phyloP scores from a whole-genome alignment of 2,797 vertebrate genomes.

The Eutrigla gurnardus region DNA sequence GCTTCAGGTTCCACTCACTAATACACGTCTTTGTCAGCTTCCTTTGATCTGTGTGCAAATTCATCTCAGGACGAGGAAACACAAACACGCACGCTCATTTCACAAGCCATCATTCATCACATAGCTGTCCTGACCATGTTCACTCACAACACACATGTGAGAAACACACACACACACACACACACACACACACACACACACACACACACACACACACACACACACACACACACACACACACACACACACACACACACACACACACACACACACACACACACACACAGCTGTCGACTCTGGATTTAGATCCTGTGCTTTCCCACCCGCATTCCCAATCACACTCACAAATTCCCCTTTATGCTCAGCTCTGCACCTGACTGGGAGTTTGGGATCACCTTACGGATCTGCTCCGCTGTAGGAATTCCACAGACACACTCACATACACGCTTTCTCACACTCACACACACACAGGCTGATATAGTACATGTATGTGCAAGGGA shows the following conservation, averaged over 20 bases:
- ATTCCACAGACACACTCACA: conserved; percentile 66
- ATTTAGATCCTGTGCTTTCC: conserved; percentile 80
- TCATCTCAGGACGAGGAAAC: conserved; percentile 68
- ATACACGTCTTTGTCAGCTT: conserved; percentile 54
- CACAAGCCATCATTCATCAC: conserved; percentile 54
- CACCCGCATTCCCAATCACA: conserved; percentile 71
- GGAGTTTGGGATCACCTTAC: conserved; percentile 81
- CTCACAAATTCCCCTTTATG: conserved; percentile 81
- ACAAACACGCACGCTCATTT: conserved; percentile 67
- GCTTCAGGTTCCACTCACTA: conserved; percentile 73
- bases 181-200: conserved; percentile 50
- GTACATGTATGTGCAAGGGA: conserved; percentile 51
- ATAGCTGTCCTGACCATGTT: conserved; percentile 44
- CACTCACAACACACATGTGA: conserved; percentile 9
- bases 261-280: conserved; percentile 51
- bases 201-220: conserved; percentile 51
- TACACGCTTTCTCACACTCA: conserved; percentile 36
- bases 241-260: conserved; percentile 67
- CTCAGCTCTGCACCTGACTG: conserved; percentile 82
- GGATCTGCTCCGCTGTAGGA: conserved; percentile 66
- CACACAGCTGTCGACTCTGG: conserved; percentile 83
- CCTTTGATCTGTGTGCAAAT: conserved; percentile 72
- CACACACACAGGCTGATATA: conserved; percentile 32
- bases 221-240: conserved; percentile 36
- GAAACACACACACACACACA: conserved; percentile 38